Evolutionary conservation across 2,797 vertebrate genomes (phyloP).

Genomic region (Cyprinodon diabolis): DNA sequence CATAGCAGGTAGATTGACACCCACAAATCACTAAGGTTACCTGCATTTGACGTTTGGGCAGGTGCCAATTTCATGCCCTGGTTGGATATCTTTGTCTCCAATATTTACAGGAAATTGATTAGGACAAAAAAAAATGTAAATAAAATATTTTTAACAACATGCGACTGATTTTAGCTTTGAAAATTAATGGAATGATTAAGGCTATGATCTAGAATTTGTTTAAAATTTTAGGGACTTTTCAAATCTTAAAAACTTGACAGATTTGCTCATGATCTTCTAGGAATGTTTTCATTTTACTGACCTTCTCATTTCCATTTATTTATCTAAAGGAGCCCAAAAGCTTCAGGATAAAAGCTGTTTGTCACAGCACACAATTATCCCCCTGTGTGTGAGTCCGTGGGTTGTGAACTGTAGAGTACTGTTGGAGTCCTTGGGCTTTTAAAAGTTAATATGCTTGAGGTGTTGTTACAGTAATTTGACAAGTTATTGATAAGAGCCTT

Average conservation of each 20-base stretch:
- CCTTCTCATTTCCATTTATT: constrained; percentile 12
- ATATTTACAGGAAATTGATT: neutral
- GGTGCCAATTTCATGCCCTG: no score
- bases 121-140: neutral
- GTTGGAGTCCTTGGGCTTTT: neutral
- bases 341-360: neutral
- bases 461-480: constrained; percentile 9
- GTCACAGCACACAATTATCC: neutral
- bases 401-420: neutral
- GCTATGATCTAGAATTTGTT: neutral
- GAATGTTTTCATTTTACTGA: constrained; percentile 13
- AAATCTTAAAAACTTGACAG: constrained; percentile 2
- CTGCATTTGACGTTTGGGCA: no score
- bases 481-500: neutral
- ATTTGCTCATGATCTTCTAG: constrained; percentile 9
- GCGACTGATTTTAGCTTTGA: neutral
- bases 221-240: neutral
- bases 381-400: neutral
- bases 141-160: no score
- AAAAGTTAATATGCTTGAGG: neutral
- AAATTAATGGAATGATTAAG: no score
- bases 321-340: neutral
- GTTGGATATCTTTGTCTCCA: neutral
- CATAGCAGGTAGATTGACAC: no score
- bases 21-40: no score